These are phyloP conservation scores for Momotus momota DNA, from an alignment of 2,797 vertebrate species.

Conservation along the genomic window DNA sequence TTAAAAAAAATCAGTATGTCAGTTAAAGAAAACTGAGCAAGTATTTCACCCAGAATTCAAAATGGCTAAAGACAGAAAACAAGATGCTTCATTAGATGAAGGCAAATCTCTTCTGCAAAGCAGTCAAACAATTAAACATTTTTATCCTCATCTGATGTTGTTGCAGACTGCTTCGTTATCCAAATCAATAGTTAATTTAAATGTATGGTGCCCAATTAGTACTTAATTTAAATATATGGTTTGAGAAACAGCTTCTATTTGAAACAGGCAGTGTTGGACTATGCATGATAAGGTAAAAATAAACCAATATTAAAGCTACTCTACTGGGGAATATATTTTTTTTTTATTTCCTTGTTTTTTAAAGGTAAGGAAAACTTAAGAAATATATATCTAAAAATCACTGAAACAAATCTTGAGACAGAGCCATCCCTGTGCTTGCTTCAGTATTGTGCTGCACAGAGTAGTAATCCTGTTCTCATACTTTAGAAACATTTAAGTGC, in stretches of 20 bases:
- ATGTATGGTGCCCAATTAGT: background rate
- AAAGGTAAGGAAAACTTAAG: background rate
- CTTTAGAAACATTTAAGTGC: background rate
- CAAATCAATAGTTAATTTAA: background rate
- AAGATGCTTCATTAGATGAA: background rate
- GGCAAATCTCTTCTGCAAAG: background rate
- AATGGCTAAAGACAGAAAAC: background rate
- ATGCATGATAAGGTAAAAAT: background rate
- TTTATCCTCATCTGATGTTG: background rate
- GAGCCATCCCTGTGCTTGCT: background rate
- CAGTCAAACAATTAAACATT: background rate
- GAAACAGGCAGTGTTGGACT: background rate
- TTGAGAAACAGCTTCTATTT: background rate
- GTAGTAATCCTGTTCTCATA: background rate
- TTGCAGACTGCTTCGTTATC: background rate
- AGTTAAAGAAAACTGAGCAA: background rate
- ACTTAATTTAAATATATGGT: background rate
- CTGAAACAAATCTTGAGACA: background rate
- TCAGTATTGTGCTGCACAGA: background rate
- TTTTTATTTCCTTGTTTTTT: background rate
- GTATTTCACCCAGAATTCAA: background rate
- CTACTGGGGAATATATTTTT: background rate
- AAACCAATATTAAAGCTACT: background rate
- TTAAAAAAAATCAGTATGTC: background rate
- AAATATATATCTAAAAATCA: background rate